A percentile compares a stretch with the other conserved stretches of the same genome.
Conservation (phyloP, 2,797 vertebrate genomes). For the Rousettus madagascariensis region DNA sequence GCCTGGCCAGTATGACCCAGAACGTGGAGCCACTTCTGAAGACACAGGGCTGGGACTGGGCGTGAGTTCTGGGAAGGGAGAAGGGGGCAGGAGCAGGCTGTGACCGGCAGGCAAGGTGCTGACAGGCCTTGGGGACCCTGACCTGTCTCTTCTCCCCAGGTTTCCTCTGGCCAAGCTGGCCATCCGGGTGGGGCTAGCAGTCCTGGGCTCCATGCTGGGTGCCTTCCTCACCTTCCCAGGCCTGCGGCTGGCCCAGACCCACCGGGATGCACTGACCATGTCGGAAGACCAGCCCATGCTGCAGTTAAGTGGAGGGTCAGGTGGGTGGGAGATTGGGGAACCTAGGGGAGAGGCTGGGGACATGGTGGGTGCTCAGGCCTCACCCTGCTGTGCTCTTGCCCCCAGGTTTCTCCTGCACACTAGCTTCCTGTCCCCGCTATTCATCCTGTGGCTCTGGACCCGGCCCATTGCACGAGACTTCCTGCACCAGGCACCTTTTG, state of each 20-base stretch:
- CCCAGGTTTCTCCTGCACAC: conserved; percentile 91
- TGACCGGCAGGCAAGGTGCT: no score
- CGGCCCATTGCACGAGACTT: conserved; percentile 95
- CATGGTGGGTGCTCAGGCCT: not conserved
- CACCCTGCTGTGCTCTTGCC: not conserved
- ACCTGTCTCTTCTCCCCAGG: conserved; percentile 78
- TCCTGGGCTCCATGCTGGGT: conserved; percentile 91
- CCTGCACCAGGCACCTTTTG: conserved; percentile 89
- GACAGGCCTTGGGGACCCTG: not conserved
- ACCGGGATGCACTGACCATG: conserved; percentile 92
- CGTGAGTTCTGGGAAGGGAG: conserved; percentile 86
- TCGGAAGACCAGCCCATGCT: conserved; percentile 88
- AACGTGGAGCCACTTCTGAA: conserved; percentile 91
- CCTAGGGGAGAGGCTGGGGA: not conserved
- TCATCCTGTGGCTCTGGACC: conserved; percentile 92
- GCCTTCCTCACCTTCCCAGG: conserved; percentile 95
- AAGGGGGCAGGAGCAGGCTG: rapidly evolving
- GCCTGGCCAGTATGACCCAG: conserved; percentile 84
- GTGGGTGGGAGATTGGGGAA: not conserved
- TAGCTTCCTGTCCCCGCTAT: conserved; percentile 93
- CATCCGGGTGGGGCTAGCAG: conserved; percentile 90
- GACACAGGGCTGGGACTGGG: conserved; percentile 92
- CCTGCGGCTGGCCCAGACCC: conserved; percentile 95
- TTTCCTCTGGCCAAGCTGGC: conserved; percentile 91
- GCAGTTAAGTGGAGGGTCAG: conserved; percentile 85